Conservation (phyloP, 1,140 invertebrate species). For the Dreissena rostriformis region DNA sequence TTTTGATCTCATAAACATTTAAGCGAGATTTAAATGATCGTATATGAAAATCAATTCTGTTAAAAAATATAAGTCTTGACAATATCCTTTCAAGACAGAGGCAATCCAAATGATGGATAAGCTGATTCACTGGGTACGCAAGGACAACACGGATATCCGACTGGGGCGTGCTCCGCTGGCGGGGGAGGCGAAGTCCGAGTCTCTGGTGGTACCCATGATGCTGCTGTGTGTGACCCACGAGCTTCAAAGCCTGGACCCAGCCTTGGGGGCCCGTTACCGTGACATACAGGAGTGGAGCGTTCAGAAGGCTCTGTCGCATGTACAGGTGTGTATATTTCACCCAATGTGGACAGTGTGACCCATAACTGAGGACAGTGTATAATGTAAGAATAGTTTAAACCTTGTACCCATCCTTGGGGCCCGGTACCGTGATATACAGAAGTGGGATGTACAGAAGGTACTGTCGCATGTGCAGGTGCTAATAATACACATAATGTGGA, state of each 20-base stretch:
- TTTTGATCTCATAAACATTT: too few relatives aligned
- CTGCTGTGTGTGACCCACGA: constrained; percentile 68
- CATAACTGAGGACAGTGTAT: too few relatives aligned
- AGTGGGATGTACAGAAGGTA: constrained; percentile 65
- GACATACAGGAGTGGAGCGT: constrained; percentile 68
- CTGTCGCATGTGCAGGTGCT: constrained; percentile 72
- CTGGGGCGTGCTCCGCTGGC: constrained; percentile 60
- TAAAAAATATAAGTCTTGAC: too few relatives aligned
- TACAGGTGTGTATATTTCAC: constrained; percentile 60
- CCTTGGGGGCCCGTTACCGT: constrained; percentile 51
- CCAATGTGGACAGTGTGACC: too few relatives aligned
- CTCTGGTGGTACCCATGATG: constrained; percentile 76
- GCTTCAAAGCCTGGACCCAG: constrained; percentile 63
- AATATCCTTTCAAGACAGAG: constrained; percentile 57
- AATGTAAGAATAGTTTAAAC: too few relatives aligned
- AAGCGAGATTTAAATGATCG: too few relatives aligned
- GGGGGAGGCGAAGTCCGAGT: constrained; percentile 46
- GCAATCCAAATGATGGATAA: constrained; percentile 69
- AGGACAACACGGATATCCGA: constrained; percentile 58
- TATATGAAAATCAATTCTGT: too few relatives aligned
- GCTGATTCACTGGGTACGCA: constrained; percentile 69
- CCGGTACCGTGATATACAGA: constrained; percentile 58
- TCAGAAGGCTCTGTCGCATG: constrained; percentile 60
- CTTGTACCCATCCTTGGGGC: constrained; percentile 12
- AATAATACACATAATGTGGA: too few relatives aligned